A percentile compares a stretch with the other conserved stretches of the same genome.
These are phyloP conservation scores for Sinocyclocheilus anophthalmus DNA, from an alignment of 2,113 vertebrate genomes.

Conservation along the genomic window DNA sequence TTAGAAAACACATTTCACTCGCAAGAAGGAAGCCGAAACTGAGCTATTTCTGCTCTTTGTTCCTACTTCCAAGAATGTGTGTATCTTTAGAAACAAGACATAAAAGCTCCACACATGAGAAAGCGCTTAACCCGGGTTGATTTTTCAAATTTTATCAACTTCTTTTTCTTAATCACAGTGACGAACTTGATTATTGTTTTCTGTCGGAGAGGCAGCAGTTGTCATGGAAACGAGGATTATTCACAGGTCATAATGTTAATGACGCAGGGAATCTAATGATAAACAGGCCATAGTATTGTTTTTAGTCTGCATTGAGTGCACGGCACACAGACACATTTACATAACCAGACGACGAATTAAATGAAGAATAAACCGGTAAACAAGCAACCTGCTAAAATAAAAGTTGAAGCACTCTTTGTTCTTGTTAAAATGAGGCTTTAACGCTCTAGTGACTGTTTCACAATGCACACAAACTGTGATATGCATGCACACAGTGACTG, in stretches of 20 bases:
- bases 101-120: neutral
- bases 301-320: constrained; percentile 18
- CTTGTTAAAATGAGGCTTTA: neutral
- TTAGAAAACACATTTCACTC: constrained; percentile 50
- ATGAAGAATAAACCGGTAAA: neutral
- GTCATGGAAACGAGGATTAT: constrained; percentile 54
- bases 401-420: constrained; percentile 15
- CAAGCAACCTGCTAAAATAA: constrained; percentile 28
- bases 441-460: neutral
- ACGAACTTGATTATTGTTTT: constrained; percentile 36
- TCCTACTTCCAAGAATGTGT: constrained; percentile 15
- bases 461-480: neutral
- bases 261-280: constrained; percentile 47
- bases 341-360: neutral
- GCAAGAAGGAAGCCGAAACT: neutral
- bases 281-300: constrained; percentile 42
- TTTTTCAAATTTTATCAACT: constrained; percentile 23
- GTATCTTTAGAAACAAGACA: constrained; percentile 40
- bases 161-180: constrained; percentile 32
- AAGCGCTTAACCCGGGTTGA: constrained; percentile 35
- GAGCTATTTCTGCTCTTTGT: constrained; percentile 32
- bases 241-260: constrained; percentile 55
- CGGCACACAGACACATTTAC: neutral
- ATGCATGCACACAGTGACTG: neutral
- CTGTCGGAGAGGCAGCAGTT: constrained; percentile 37